phyloP scores from a whole-genome alignment of 2,113 vertebrate genomes.

The Oxygymnocypris stewartii region DNA sequence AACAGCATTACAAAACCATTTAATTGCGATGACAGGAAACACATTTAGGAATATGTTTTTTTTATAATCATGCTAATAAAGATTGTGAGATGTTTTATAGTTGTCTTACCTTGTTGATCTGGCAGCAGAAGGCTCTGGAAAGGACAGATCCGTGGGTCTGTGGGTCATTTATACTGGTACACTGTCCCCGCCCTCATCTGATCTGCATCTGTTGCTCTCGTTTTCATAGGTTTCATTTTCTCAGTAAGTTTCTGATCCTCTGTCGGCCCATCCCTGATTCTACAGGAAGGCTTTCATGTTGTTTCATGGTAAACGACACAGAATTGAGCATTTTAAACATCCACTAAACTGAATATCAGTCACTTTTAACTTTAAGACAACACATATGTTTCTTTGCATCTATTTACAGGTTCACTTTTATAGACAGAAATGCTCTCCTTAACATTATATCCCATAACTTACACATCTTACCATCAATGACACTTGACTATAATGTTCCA shows the following conservation, averaged over 20 bases:
- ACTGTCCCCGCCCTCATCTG: neutral
- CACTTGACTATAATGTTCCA: no score
- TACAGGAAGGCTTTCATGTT: neutral
- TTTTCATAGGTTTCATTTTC: neutral
- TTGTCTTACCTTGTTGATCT: neutral
- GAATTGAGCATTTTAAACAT: no score
- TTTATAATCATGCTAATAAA: neutral
- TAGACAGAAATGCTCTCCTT: no score
- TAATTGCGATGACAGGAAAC: neutral
- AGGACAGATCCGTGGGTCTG: neutral
- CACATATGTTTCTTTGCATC: neutral
- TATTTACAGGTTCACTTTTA: no score
- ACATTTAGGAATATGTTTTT: neutral
- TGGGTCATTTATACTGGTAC: neutral
- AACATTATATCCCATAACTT: no score
- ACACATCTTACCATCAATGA: no score
- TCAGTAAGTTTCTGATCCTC: neutral
- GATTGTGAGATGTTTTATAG: neutral
- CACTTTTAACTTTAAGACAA: neutral
- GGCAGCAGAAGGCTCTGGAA: neutral
- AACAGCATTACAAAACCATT: neutral
- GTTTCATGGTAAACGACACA: neutral
- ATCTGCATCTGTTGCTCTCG: neutral
- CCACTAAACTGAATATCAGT: neutral
- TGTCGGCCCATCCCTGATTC: neutral